Evolutionary conservation across 2,888 invertebrate genomes (phyloP).

Genomic region (Drosophila neotestacea): DNA sequence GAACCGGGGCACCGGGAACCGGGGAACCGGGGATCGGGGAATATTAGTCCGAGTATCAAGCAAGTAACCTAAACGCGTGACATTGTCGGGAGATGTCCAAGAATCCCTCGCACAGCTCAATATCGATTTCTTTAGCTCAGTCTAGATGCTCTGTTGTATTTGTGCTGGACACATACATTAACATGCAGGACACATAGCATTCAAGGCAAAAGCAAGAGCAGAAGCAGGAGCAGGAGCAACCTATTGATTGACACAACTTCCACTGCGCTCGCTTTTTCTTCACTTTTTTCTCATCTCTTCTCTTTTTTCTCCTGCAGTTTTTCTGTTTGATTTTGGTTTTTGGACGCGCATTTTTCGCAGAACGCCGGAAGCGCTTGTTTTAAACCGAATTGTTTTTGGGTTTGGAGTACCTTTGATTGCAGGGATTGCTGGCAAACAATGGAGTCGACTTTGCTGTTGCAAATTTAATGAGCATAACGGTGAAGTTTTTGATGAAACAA

Average conservation of each 20-base stretch:
- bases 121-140: constrained; percentile 52
- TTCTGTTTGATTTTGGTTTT: constrained; percentile 7
- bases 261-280: constrained; percentile 55
- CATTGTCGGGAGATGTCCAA: constrained; percentile 56
- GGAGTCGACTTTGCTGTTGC: constrained; percentile 52
- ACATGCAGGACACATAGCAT: constrained; percentile 81
- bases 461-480: constrained; percentile 82
- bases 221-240: constrained; percentile 62
- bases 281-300: constrained; percentile 22
- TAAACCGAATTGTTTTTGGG: constrained; percentile 52
- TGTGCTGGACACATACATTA: constrained; percentile 61
- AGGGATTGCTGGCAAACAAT: constrained; percentile 50
- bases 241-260: constrained; percentile 84
- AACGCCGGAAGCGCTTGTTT: constrained; percentile 78
- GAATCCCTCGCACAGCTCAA: constrained; percentile 56
- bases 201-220: constrained; percentile 26
- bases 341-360: constrained; percentile 67
- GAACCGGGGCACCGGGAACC: neutral
- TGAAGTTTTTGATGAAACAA: constrained; percentile 79
- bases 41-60: neutral
- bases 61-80: constrained; percentile 61
- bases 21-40: neutral
- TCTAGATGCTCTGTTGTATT: constrained; percentile 23
- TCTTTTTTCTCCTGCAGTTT: neutral
- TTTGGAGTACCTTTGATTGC: constrained; percentile 56